A percentile compares a stretch with the other conserved stretches of the same genome.
phyloP scores from a whole-genome alignment of 1,140 invertebrate species.

The Hormaphis cornu region DNA sequence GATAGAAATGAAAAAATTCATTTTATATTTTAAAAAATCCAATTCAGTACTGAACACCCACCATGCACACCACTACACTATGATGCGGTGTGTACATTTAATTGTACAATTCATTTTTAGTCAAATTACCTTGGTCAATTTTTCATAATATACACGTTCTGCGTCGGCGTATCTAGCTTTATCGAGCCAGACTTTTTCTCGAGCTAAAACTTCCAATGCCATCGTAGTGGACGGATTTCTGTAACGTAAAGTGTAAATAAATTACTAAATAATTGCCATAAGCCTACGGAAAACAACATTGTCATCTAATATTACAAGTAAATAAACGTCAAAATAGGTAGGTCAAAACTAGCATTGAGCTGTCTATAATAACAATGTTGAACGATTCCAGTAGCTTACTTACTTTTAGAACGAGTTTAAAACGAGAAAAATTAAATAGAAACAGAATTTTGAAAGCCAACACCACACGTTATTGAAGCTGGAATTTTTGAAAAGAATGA shows the following conservation, averaged over 20 bases:
- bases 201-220: conserved; percentile 40
- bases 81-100: too few species aligned
- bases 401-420: neutral
- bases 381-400: too few species aligned
- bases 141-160: conserved; percentile 51
- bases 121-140: conserved; percentile 47
- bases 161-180: conserved; percentile 53
- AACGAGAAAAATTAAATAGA: neutral
- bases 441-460: neutral
- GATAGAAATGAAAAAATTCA: too few species aligned
- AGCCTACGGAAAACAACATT: neutral
- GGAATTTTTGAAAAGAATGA: neutral
- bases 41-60: too few species aligned
- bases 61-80: too few species aligned
- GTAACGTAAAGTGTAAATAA: neutral
- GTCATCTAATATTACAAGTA: neutral
- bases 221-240: too few species aligned
- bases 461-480: neutral
- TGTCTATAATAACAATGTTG: too few species aligned
- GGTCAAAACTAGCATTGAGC: too few species aligned
- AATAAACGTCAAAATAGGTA: too few species aligned
- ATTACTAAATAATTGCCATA: neutral
- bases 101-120: too few species aligned
- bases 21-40: too few species aligned
- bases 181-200: conserved; percentile 53